These are phyloP conservation scores for Hermaeophaga mercurialis DNA, from an alignment of 2,888 invertebrate species.

Conservation along the genomic window DNA sequence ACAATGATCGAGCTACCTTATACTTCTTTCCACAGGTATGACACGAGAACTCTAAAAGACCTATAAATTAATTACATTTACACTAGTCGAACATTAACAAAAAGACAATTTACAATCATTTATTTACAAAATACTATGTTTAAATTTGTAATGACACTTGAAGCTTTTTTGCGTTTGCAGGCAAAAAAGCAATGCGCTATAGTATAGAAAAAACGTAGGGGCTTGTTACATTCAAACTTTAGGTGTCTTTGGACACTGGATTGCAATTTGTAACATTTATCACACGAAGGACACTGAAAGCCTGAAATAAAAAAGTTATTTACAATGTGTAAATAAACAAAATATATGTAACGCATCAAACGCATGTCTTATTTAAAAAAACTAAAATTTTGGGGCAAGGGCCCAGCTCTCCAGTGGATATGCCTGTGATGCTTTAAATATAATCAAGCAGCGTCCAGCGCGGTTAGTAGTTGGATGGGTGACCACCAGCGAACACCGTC, in stretches of 20 bases:
- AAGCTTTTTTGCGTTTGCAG: slow-evolving; percentile 60
- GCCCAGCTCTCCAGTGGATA: too few relatives aligned
- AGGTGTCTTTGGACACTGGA: slow-evolving; percentile 14
- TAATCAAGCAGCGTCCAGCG: too few relatives aligned
- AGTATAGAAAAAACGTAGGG: slow-evolving; percentile 8
- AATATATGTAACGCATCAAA: too few relatives aligned
- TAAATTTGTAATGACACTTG: slow-evolving; percentile 52
- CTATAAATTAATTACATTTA: background rate
- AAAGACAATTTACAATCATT: too few relatives aligned
- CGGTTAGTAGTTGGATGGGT: too few relatives aligned
- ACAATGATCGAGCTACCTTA: slow-evolving; percentile 45
- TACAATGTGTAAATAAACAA: too few relatives aligned
- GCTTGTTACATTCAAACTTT: slow-evolving; percentile 28
- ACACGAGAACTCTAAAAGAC: slow-evolving; percentile 37
- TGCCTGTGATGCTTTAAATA: too few relatives aligned
- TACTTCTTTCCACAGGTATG: slow-evolving; percentile 42
- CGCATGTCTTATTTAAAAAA: too few relatives aligned
- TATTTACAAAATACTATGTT: slow-evolving; percentile 50
- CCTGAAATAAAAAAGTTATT: too few relatives aligned
- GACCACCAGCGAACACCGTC: too few relatives aligned
- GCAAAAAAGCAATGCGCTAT: slow-evolving; percentile 6
- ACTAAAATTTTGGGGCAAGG: too few relatives aligned
- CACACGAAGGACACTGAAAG: slow-evolving; percentile 9
- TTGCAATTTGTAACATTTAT: slow-evolving; percentile 15
- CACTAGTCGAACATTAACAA: too few relatives aligned